Evolutionary conservation across 2,888 invertebrate species (phyloP).

Genomic region (Stictocephala bisonia): DNA sequence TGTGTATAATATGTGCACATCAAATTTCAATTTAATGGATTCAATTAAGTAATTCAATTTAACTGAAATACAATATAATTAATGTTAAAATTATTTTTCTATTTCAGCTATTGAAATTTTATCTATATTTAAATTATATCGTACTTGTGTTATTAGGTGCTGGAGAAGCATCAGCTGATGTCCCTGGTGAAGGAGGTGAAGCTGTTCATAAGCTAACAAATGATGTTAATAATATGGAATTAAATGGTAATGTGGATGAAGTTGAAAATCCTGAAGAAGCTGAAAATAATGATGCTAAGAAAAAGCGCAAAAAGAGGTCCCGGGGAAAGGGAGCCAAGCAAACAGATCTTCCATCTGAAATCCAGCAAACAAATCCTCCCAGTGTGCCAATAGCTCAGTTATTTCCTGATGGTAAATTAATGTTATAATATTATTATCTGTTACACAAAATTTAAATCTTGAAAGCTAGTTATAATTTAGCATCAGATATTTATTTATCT

Average conservation of each 20-base stretch:
- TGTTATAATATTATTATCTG: too few relatives aligned
- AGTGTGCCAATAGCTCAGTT: slow-evolving; percentile 87
- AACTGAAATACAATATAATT: too few relatives aligned
- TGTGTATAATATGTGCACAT: too few relatives aligned
- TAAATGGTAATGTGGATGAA: slow-evolving; percentile 58
- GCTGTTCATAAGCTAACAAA: slow-evolving; percentile 53
- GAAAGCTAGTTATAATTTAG: too few relatives aligned
- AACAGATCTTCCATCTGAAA: too few relatives aligned
- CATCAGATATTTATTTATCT: too few relatives aligned
- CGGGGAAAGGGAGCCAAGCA: slow-evolving; percentile 66
- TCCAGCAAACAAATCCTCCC: slow-evolving; percentile 84
- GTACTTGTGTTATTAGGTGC: slow-evolving; percentile 64
- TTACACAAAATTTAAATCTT: too few relatives aligned
- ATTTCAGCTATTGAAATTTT: neutral
- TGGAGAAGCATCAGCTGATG: slow-evolving; percentile 65
- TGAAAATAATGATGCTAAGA: slow-evolving; percentile 69
- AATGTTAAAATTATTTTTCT: neutral
- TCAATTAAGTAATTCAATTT: too few relatives aligned
- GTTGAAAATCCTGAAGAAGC: slow-evolving; percentile 65
- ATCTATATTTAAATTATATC: too few relatives aligned
- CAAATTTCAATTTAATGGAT: too few relatives aligned
- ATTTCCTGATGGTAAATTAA: slow-evolving; percentile 78
- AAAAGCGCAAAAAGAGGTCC: slow-evolving; percentile 67
- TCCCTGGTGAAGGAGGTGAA: slow-evolving; percentile 63
- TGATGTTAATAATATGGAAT: slow-evolving; percentile 38